A percentile compares a stretch with the other conserved stretches of the same genome.
Conservation (phyloP, 1,140 invertebrate species). For the Tetragnatha versicolor region DNA sequence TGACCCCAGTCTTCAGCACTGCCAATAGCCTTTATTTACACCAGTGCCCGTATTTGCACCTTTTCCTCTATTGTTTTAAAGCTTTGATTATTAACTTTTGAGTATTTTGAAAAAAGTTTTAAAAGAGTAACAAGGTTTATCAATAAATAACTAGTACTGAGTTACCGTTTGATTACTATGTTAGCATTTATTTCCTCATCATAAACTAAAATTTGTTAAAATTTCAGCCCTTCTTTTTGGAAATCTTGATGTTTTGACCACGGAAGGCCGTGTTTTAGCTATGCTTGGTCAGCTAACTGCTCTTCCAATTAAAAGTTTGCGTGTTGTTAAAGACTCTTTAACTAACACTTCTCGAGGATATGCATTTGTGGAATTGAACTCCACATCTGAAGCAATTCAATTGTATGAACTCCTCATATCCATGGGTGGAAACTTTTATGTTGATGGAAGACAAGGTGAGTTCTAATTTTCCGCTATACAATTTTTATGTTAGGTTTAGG, state of each 20-base stretch:
- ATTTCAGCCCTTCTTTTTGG: constrained; percentile 75
- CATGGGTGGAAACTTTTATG: constrained; percentile 55
- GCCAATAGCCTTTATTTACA: no score
- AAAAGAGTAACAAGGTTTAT: no score
- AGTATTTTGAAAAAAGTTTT: no score
- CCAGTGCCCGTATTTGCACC: no score
- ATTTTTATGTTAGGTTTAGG: no score
- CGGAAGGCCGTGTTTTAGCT: constrained; percentile 81
- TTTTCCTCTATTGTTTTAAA: no score
- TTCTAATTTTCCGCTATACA: background rate
- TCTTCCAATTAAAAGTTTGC: constrained; percentile 77
- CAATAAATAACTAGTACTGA: no score
- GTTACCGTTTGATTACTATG: no score
- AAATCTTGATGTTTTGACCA: constrained; percentile 83
- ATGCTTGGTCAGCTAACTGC: constrained; percentile 70
- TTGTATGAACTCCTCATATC: constrained; percentile 73
- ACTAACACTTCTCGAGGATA: constrained; percentile 83
- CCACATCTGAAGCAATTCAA: constrained; percentile 71
- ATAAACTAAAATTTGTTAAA: background rate
- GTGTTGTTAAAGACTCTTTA: constrained; percentile 79
- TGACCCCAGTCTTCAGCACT: no score
- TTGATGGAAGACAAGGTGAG: constrained; percentile 55
- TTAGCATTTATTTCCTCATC: background rate
- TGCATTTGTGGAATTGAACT: constrained; percentile 82
- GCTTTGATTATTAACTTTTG: background rate